Evolutionary conservation across 2,113 vertebrate genomes (phyloP).

Genomic region (Cricetomys ansorgei): DNA sequence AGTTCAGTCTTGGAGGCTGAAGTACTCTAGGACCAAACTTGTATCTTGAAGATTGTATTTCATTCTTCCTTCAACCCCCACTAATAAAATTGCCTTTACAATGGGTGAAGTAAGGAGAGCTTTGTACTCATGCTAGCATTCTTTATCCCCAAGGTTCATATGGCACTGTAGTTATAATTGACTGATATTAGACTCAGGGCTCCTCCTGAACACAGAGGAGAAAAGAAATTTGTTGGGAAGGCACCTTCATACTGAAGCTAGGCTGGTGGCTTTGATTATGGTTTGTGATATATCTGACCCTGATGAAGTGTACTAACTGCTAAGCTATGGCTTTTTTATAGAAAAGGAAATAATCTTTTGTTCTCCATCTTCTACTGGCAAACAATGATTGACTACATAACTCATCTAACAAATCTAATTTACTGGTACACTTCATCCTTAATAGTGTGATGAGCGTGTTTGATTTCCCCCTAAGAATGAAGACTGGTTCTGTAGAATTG

Average conservation of each 20-base stretch:
- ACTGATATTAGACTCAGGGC: background rate
- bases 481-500: background rate
- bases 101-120: background rate
- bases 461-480: background rate
- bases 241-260: background rate
- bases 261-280: background rate
- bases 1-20: too few relatives aligned
- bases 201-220: background rate
- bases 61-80: too few relatives aligned
- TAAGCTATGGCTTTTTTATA: background rate
- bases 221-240: too few relatives aligned
- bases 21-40: too few relatives aligned
- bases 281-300: background rate
- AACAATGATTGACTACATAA: background rate
- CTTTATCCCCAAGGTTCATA: background rate
- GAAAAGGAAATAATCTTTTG: background rate
- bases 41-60: too few relatives aligned
- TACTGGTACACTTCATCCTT: background rate
- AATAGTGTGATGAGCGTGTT: background rate
- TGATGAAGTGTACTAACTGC: background rate
- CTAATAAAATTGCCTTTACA: too few relatives aligned
- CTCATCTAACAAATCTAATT: background rate
- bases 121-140: fast-evolving
- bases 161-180: background rate
- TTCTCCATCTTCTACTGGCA: background rate